These are phyloP conservation scores for Moxostoma hubbsi DNA, from an alignment of 2,797 vertebrate species.

Conservation along the genomic window DNA sequence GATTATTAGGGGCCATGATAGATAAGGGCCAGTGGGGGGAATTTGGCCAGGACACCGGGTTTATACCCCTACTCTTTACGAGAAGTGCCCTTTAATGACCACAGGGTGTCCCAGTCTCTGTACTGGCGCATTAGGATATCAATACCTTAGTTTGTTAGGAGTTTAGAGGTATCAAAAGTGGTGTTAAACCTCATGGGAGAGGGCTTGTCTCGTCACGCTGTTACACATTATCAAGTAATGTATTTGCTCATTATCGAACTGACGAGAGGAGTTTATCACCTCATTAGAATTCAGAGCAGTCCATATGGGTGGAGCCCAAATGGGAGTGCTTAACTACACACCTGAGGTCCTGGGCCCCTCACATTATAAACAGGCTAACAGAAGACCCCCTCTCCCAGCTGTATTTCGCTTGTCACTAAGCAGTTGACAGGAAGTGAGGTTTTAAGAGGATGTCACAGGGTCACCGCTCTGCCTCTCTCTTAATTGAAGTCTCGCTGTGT, in stretches of 20 bases:
- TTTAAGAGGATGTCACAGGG: constrained; percentile 66
- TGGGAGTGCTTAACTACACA: constrained; percentile 51
- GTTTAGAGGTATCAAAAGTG: not conserved
- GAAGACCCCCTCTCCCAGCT: constrained; percentile 70
- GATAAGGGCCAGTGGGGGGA: too few relatives aligned
- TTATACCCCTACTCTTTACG: too few relatives aligned
- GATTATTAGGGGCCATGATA: too few relatives aligned
- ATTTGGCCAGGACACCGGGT: too few relatives aligned
- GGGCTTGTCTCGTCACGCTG: constrained; percentile 46
- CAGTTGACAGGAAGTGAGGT: constrained; percentile 61
- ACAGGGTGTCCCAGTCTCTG: too few relatives aligned
- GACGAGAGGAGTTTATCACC: constrained; percentile 60
- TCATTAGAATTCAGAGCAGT: constrained; percentile 58
- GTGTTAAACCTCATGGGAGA: constrained; percentile 34
- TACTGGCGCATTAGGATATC: too few relatives aligned
- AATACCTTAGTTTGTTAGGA: not conserved
- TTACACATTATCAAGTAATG: constrained; percentile 58
- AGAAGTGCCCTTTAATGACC: too few relatives aligned
- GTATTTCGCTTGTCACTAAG: constrained; percentile 76
- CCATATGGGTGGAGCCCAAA: constrained; percentile 60
- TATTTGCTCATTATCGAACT: constrained; percentile 60
- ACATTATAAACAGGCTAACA: constrained; percentile 34
- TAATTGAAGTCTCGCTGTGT: constrained; percentile 77
- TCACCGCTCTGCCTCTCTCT: constrained; percentile 68
- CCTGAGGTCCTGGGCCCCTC: constrained; percentile 54